phyloP scores from a whole-genome alignment of 2,888 invertebrate species.

The Erebia aethiops region DNA sequence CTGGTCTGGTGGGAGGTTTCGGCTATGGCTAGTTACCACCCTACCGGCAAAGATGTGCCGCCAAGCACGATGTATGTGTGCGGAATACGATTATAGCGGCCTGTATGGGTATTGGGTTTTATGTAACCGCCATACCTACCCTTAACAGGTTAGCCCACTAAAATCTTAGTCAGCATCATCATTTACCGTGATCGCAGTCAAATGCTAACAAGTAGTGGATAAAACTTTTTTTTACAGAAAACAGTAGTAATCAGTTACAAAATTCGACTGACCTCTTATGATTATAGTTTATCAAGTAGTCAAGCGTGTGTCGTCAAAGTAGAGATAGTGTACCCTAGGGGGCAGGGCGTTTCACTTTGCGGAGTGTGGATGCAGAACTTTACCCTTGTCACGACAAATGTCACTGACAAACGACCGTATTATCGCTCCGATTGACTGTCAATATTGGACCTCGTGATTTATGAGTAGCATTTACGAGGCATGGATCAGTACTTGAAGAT shows the following conservation, averaged over 20 bases:
- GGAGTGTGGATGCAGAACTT: slow-evolving; percentile 22
- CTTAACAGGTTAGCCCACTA: too few relatives aligned
- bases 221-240: not conserved
- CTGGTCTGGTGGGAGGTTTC: too few relatives aligned
- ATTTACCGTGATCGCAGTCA: too few relatives aligned
- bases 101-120: too few relatives aligned
- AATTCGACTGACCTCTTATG: too few relatives aligned
- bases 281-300: not conserved
- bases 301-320: not conserved
- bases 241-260: too few relatives aligned
- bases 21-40: too few relatives aligned
- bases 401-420: slow-evolving; percentile 24
- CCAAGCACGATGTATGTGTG: too few relatives aligned
- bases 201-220: not conserved
- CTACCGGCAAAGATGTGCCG: too few relatives aligned
- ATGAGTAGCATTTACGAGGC: slow-evolving; percentile 8
- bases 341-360: slow-evolving; percentile 3
- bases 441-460: slow-evolving; percentile 18
- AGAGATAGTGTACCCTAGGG: not conserved
- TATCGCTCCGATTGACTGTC: slow-evolving; percentile 21
- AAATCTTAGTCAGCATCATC: too few relatives aligned
- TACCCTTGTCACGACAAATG: slow-evolving; percentile 23
- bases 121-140: too few relatives aligned
- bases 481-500: not conserved
- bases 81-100: too few relatives aligned